These are phyloP conservation scores for Drosophila longiperda DNA, from an alignment of 2,888 invertebrate species.

Conservation along the genomic window DNA sequence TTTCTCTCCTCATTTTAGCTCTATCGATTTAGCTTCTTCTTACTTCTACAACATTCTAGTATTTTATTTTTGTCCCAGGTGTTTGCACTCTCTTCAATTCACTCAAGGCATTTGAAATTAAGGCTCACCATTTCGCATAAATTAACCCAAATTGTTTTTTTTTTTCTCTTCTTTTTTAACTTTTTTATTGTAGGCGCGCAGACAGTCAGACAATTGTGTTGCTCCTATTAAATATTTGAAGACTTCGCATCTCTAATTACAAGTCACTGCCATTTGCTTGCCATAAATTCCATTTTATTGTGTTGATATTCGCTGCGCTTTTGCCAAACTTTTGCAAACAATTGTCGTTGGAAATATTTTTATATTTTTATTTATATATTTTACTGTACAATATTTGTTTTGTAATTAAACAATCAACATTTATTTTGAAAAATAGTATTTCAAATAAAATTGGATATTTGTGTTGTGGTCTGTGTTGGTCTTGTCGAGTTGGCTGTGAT, in stretches of 20 bases:
- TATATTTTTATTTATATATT: neutral
- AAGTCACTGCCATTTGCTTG: neutral
- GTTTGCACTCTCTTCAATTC: conserved; percentile 23
- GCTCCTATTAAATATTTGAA: neutral
- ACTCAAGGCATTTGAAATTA: conserved; percentile 4
- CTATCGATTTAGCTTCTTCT: conserved; percentile 37
- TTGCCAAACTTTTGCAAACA: neutral
- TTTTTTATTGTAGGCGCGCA: neutral
- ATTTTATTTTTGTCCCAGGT: conserved; percentile 42
- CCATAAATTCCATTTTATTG: neutral
- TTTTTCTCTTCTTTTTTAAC: neutral
- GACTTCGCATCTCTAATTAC: neutral
- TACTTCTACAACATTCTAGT: conserved; percentile 7
- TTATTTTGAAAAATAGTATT: neutral
- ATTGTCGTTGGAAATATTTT: neutral
- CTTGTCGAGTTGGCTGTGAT: neutral
- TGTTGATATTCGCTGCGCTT: neutral
- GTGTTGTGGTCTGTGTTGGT: neutral
- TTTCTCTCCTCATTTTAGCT: conserved; percentile 11
- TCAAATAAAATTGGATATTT: neutral
- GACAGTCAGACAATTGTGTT: neutral
- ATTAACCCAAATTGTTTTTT: neutral
- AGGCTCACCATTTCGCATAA: neutral
- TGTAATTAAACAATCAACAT: neutral
- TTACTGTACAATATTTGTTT: neutral